Conservation (phyloP, 2,888 invertebrate genomes). For the Hydraecia micacea region DNA sequence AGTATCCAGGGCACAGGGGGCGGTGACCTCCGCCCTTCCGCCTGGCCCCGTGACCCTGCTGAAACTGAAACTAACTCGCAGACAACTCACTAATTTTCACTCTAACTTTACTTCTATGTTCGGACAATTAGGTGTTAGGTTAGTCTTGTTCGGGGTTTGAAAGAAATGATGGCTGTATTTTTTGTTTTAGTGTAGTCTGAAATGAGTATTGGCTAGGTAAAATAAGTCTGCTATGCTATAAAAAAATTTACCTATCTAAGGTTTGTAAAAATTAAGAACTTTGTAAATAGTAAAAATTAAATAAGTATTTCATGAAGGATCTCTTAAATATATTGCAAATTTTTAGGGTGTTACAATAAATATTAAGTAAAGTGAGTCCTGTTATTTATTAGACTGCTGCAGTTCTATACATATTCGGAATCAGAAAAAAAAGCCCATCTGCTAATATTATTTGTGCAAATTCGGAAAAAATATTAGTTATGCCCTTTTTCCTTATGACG, state of each 20-base stretch:
- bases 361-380: neutral
- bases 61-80: slow-evolving; percentile 76
- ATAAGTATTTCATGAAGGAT: too few relatives aligned
- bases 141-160: slow-evolving; percentile 18
- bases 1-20: slow-evolving; percentile 72
- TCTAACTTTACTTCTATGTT: slow-evolving; percentile 55
- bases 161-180: neutral
- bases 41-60: slow-evolving; percentile 71
- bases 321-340: neutral
- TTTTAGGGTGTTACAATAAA: neutral
- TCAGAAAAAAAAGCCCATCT: too few relatives aligned
- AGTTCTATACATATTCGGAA: too few relatives aligned
- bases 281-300: too few relatives aligned
- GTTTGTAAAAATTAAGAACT: neutral
- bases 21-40: slow-evolving; percentile 82
- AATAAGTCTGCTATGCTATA: neutral
- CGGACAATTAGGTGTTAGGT: slow-evolving; percentile 56
- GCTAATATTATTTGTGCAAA: too few relatives aligned
- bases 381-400: neutral
- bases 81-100: slow-evolving; percentile 64
- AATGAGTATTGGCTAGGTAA: neutral
- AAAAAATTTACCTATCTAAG: neutral
- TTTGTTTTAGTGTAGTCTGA: too few relatives aligned
- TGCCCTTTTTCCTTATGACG: too few relatives aligned
- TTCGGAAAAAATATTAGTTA: too few relatives aligned